phyloP scores from a whole-genome alignment of 2,888 invertebrate species.

The Rhodophaea formosa region DNA sequence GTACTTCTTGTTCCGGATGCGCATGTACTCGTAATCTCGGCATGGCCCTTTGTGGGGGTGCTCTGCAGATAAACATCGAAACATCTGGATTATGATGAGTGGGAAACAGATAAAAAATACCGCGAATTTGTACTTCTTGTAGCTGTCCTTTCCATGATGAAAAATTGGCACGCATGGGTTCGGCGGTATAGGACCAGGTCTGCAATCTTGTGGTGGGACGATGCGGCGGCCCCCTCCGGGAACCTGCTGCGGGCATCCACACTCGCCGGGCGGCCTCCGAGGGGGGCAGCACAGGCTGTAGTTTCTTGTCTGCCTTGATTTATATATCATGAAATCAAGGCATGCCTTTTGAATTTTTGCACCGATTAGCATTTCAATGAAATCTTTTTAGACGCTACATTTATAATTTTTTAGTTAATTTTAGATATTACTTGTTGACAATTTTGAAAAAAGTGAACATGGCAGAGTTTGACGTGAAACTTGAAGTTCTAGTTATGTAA shows the following conservation, averaged over 20 bases:
- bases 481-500: neutral
- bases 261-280: slow-evolving; percentile 39
- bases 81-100: slow-evolving; percentile 49
- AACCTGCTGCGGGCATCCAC: slow-evolving; percentile 40
- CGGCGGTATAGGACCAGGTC: slow-evolving; percentile 44
- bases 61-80: slow-evolving; percentile 39
- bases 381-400: slow-evolving; percentile 2
- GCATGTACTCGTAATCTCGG: slow-evolving; percentile 87
- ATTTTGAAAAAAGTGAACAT: neutral
- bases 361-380: slow-evolving; percentile 2
- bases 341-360: neutral
- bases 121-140: slow-evolving; percentile 55
- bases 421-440: neutral
- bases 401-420: neutral
- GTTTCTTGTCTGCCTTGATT: slow-evolving; percentile 1
- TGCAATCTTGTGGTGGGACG: slow-evolving; percentile 47
- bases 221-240: slow-evolving; percentile 46
- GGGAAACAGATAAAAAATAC: slow-evolving; percentile 55
- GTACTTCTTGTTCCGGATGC: slow-evolving; percentile 88
- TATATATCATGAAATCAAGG: neutral
- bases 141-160: slow-evolving; percentile 47
- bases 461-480: neutral
- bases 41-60: slow-evolving; percentile 46
- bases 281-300: slow-evolving; percentile 53
- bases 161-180: slow-evolving; percentile 55